Base-by-base conservation (phyloP, 2,797 vertebrate species). In the Rousettus madagascariensis region DNA sequence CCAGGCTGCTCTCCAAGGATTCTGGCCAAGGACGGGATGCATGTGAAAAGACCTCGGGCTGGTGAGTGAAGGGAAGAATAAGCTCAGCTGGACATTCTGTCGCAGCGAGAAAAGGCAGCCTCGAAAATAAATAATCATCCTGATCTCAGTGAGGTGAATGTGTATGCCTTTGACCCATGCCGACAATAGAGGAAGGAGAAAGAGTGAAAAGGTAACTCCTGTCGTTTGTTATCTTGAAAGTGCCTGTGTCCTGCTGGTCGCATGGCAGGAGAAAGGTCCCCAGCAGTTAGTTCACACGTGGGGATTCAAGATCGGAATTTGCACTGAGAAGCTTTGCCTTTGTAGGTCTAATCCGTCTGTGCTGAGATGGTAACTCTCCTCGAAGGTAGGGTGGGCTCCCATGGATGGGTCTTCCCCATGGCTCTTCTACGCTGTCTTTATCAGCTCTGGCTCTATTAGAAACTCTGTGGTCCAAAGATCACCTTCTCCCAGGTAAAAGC, bases 1-100 rank as follows among this genome's bases (percentile, higher is more conserved):
- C 92, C 92, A 95, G 93, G 82, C 93, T 79, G 17, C 46, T 61
- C 78, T 94, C 80, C 91, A 95, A 94, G 57, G 61, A 59, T 82
- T 82, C 84, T 63, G 90, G 80, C 93, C 96, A 95, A 96, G 90
- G 92, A 84, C 72, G 33, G 33, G 19, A 74, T 77, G 19, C n/a
- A 28, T 75, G 1, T 92, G 57, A 77, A 93, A 95, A 91, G 86
- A 83, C 86, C 74, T 91, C 30, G 2, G 55, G 13, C 71, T 94
- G 72, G 20, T 51, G 46, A 41, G 20, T 17, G 26, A 82, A 93
- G 51, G 33, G 79, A 88, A 74, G 61, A 61, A 85, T 57, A 75
- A 75, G 55, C 17, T 59, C 51, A 3, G 33, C 7, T 93, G 38
- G 55, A 94, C 90, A 94, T 82, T 72, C 65, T 77, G 17, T 59